Percentiles rank a stretch among this genome's conserved stretches.
Evolutionary conservation across 2,888 invertebrate species (phyloP).

Genomic region (Drosophila multiciliata): DNA sequence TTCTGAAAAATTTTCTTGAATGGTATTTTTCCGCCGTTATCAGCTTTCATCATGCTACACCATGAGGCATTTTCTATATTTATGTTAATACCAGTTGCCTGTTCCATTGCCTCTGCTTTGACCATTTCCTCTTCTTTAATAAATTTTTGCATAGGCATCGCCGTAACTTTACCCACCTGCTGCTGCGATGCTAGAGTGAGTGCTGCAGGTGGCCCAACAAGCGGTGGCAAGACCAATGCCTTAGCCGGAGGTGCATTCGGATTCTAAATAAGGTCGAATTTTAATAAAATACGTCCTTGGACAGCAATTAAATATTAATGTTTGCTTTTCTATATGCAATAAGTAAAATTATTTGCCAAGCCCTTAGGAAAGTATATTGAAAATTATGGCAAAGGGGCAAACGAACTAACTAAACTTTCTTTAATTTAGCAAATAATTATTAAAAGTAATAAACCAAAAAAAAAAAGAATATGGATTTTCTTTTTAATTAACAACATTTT

Average conservation of each 20-base stretch:
- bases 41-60: conserved; percentile 34
- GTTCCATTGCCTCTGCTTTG: not conserved
- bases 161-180: not conserved
- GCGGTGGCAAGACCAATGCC: not conserved
- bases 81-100: not conserved
- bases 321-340: not conserved
- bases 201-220: not conserved
- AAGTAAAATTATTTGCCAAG: conserved; percentile 11
- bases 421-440: not conserved
- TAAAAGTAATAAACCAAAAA: not conserved
- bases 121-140: conserved; percentile 35
- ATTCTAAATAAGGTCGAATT: conserved; percentile 54
- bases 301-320: not conserved
- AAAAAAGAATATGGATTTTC: not conserved
- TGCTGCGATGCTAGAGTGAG: not conserved
- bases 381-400: not conserved
- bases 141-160: conserved; percentile 17
- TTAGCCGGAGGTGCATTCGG: conserved; percentile 34
- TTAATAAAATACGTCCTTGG: conserved; percentile 3
- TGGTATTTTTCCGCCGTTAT: conserved; percentile 70
- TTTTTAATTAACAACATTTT: not conserved
- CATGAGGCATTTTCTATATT: conserved; percentile 4
- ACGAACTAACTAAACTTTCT: not conserved
- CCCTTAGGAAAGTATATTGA: not conserved
- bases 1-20: no score